Evolutionary conservation across 2,113 vertebrate genomes (phyloP), one percentile per base, ranked within the genome.

Genomic region (Chaetorhynchus papuensis): DNA sequence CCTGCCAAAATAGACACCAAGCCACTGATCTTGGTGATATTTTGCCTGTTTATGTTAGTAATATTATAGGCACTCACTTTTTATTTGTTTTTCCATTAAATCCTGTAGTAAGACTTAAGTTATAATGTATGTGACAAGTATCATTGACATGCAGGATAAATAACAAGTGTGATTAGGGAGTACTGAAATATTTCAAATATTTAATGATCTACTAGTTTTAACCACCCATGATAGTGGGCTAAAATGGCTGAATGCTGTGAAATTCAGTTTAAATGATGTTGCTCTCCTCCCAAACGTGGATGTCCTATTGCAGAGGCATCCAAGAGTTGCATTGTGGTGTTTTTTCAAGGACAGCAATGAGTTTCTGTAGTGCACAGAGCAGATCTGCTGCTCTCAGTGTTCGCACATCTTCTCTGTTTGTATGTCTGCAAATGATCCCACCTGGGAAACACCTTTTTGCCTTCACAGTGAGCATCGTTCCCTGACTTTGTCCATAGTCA

Each of bases 1-100:
- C 18, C 72, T 76, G 70, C 85, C 82, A 87, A 76, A 89, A 64
- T 83, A 91, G 92, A 93, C 75, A 76, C n/a, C 33, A 66, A 83
- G 53, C 44, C 57, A 49, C 88, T 89, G 76, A 77, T 93, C 92
- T 74, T 5, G 2, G 37, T 78, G 65, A 53, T 92, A 68, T 79
- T 77, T 91, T 83, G 49, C 57, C 60, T 53, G 61, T 74, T 96
- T 78, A 31, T 76, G 19, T 90, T 78, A 47, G 83, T 53, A 92
- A 71, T 87, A 42, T 57, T 90, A 90, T 93, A 84, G 56, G 88
- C 44, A 52, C 82, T 90, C 69, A 49, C 23, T 30, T 94, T 94
- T 69, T 70, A 35, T 94, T 93, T 96, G 68, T 92, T 96, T 96
- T 95, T 63, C 42, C 17, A 14, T 83, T 80, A 83, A 93, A 95